Conservation (phyloP, 2,113 vertebrate genomes). For the Bufo gargarizans region DNA sequence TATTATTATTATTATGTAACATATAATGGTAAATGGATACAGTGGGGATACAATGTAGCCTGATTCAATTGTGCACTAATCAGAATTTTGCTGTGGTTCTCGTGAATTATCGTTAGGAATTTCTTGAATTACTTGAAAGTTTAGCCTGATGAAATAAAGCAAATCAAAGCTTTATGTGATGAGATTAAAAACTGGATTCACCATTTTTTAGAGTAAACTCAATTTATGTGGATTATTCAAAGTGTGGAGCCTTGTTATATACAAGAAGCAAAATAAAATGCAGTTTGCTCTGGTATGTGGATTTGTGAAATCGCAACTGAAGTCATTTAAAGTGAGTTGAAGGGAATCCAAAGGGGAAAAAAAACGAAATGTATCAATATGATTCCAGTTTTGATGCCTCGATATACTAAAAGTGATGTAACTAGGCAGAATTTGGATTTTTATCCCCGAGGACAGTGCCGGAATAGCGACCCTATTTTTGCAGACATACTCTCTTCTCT, state of each 20-base stretch:
- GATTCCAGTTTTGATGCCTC: no score
- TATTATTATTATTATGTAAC: no score
- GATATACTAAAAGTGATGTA: no score
- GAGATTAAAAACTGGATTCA: slow-evolving; percentile 12
- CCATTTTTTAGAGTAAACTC: neutral
- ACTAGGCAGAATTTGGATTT: no score
- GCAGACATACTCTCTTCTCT: no score
- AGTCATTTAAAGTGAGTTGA: no score
- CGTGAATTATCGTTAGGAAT: slow-evolving; percentile 5
- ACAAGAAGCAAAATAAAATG: neutral
- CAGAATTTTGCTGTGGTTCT: slow-evolving; percentile 5
- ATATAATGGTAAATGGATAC: neutral
- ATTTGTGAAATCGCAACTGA: no score
- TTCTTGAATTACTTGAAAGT: slow-evolving; percentile 20
- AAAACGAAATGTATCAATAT: no score
- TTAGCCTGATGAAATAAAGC: slow-evolving; percentile 16
- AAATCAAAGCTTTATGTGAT: slow-evolving; percentile 9
- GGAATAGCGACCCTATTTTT: no score
- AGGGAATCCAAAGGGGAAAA: no score
- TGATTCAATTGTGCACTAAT: slow-evolving; percentile 18
- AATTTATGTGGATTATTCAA: neutral
- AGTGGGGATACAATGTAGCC: neutral
- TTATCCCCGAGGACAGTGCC: no score
- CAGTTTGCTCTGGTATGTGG: neutral
- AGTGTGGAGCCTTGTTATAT: neutral